These are phyloP conservation scores for Knipowitschia caucasica DNA, from an alignment of 2,797 vertebrate genomes.

Conservation along the genomic window DNA sequence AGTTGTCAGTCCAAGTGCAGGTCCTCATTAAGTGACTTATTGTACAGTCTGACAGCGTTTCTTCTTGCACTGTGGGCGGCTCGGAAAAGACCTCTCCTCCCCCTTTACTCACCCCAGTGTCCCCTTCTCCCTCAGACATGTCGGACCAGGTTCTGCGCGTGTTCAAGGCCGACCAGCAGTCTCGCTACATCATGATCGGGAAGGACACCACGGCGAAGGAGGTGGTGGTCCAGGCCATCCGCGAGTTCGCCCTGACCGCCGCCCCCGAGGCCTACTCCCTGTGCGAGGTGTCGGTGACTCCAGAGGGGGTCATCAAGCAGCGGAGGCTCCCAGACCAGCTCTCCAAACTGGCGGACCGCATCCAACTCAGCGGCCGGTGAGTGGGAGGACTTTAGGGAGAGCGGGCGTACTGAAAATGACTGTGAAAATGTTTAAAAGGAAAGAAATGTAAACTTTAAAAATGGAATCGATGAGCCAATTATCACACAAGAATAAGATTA, in stretches of 20 bases:
- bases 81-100: too few relatives aligned
- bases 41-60: too few relatives aligned
- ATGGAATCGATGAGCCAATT: too few relatives aligned
- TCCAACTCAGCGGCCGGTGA: slow-evolving; percentile 96
- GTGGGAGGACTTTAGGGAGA: neutral
- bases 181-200: slow-evolving; percentile 98
- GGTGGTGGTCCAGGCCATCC: slow-evolving; percentile 93
- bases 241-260: slow-evolving; percentile 93
- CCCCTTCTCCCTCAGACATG: slow-evolving; percentile 76
- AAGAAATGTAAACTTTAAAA: too few relatives aligned
- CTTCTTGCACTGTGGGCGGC: too few relatives aligned
- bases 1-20: too few relatives aligned
- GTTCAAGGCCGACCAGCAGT: slow-evolving; percentile 98
- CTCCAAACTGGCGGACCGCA: slow-evolving; percentile 96
- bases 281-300: slow-evolving; percentile 96
- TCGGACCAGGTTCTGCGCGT: slow-evolving; percentile 95
- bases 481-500: too few relatives aligned
- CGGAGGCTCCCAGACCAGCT: slow-evolving; percentile 94
- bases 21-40: too few relatives aligned
- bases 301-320: slow-evolving; percentile 98
- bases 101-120: neutral
- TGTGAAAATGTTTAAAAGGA: too few relatives aligned
- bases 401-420: too few relatives aligned
- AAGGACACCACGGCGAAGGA: slow-evolving; percentile 98
- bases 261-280: slow-evolving; percentile 90